A percentile compares a stretch with the other conserved stretches of the same genome.
Conservation (phyloP, 2,888 invertebrate genomes). For the Hirtodrosophila cameraria region DNA sequence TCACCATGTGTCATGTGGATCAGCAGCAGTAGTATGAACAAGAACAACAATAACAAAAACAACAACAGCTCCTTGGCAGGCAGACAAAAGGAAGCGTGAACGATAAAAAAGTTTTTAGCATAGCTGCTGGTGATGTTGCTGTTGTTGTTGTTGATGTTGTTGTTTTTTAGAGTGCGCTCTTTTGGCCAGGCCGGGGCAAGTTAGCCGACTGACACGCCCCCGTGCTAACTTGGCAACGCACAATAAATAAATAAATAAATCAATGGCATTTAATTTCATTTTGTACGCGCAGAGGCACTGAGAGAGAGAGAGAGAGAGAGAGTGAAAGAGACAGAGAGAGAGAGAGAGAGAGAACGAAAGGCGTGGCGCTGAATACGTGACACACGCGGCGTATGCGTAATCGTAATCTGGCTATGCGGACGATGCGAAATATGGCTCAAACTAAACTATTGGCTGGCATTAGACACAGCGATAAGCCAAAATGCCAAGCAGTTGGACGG, state of each 20-base stretch:
- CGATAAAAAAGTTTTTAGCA: constrained; percentile 14
- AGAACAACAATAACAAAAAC: constrained; percentile 10
- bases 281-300: constrained; percentile 40
- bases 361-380: constrained; percentile 47
- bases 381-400: constrained; percentile 69
- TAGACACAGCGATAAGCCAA: constrained; percentile 30
- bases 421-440: not conserved
- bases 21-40: constrained; percentile 17
- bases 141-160: too few relatives aligned
- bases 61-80: constrained; percentile 10
- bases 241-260: constrained; percentile 70
- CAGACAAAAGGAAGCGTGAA: constrained; percentile 15
- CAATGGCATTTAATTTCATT: constrained; percentile 75
- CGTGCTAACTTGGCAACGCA: constrained; percentile 28
- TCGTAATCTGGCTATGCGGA: constrained; percentile 30
- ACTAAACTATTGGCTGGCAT: constrained; percentile 47
- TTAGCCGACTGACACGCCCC: constrained; percentile 26
- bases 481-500: constrained; percentile 13
- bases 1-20: constrained; percentile 35
- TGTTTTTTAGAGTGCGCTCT: constrained; percentile 4
- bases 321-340: too few relatives aligned
- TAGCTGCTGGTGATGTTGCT: constrained; percentile 28
- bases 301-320: too few relatives aligned
- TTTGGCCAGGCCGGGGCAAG: not conserved
- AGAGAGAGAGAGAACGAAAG: too few relatives aligned